Evolutionary conservation across 2,113 vertebrate species (phyloP).

Genomic region (Oncorhynchus masou): DNA sequence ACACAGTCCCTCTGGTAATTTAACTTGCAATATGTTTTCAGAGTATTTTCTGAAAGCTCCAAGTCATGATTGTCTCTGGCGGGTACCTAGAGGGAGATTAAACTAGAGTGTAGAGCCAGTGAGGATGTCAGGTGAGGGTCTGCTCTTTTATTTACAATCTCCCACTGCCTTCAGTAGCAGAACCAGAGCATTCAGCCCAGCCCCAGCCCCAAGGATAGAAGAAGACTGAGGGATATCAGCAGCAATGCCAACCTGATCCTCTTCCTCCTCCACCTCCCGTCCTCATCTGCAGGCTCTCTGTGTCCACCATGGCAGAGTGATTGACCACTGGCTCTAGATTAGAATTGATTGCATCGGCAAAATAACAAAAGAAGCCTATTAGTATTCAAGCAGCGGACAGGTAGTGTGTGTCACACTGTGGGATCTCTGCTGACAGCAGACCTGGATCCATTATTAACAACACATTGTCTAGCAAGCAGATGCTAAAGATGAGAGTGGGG

Average conservation of each 20-base stretch:
- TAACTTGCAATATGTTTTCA: conserved; percentile 48
- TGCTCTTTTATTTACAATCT: conserved; percentile 53
- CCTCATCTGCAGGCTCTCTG: conserved; percentile 52
- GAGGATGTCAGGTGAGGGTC: conserved; percentile 45
- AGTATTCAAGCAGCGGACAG: conserved; percentile 47
- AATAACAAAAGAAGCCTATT: conserved; percentile 62
- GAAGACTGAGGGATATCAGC: conserved; percentile 21
- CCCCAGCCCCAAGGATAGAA: conserved; percentile 21
- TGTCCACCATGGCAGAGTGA: conserved; percentile 50
- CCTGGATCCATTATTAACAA: conserved; percentile 47
- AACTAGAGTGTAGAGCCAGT: conserved; percentile 41
- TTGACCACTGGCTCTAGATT: conserved; percentile 65
- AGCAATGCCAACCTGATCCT: conserved; percentile 46
- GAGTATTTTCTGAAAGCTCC: conserved; percentile 46
- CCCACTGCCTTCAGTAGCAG: conserved; percentile 3
- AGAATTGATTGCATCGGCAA: conserved; percentile 69
- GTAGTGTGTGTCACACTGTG: conserved; percentile 47
- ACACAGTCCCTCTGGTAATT: conserved; percentile 53
- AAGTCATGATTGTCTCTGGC: conserved; percentile 54
- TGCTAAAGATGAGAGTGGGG: conserved; percentile 34
- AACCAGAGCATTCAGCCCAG: conserved; percentile 30
- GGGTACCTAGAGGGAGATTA: conserved; percentile 47
- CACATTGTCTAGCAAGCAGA: conserved; percentile 55
- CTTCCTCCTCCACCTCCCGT: conserved; percentile 13
- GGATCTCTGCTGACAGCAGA: conserved; percentile 55